Conservation (phyloP, 37 sponge, comb jelly and placozoan species). For the Tethya wilhelma region DNA sequence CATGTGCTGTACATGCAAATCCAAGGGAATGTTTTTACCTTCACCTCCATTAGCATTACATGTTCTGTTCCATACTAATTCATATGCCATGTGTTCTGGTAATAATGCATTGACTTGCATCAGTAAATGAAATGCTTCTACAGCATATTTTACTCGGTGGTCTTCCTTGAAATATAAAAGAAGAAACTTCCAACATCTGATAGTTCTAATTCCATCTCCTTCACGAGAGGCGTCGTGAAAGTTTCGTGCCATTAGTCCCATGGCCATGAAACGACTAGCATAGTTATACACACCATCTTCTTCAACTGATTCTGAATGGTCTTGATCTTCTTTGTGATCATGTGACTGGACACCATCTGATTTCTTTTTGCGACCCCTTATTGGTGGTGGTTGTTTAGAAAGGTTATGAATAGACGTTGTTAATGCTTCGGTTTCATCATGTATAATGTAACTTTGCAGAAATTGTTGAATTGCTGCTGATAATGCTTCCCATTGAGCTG, state of each 20-base stretch:
- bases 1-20: background rate
- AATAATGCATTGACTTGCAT: background rate
- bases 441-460: too few species aligned
- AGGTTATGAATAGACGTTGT: too few species aligned
- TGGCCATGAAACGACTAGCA: background rate
- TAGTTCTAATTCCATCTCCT: background rate
- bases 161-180: background rate
- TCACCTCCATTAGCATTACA: background rate
- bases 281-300: background rate
- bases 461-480: too few species aligned
- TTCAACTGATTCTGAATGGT: background rate
- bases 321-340: too few species aligned
- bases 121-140: background rate
- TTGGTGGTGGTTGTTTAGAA: too few species aligned
- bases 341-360: too few species aligned
- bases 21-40: background rate
- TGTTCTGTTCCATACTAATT: background rate
- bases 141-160: background rate
- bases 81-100: background rate
- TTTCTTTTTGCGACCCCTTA: too few species aligned
- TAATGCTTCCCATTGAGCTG: too few species aligned
- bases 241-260: background rate
- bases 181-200: background rate
- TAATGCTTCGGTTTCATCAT: too few species aligned
- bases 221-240: background rate